These are phyloP conservation scores for Morpho achilles DNA, from an alignment of 2,888 invertebrate species.

Conservation along the genomic window DNA sequence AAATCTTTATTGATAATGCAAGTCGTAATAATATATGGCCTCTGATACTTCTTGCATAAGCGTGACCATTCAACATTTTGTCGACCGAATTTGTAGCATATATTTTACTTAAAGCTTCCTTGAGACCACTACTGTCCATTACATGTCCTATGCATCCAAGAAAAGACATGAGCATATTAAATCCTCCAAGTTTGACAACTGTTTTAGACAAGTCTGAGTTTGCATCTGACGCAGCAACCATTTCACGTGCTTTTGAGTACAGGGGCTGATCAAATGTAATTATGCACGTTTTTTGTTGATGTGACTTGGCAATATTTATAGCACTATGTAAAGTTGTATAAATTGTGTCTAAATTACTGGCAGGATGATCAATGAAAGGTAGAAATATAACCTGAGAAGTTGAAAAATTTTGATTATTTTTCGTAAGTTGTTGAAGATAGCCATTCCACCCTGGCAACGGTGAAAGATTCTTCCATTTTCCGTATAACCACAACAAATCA, in stretches of 20 bases:
- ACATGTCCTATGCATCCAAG: slow-evolving; percentile 40
- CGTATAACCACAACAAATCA: slow-evolving; percentile 37
- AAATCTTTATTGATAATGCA: slow-evolving; percentile 33
- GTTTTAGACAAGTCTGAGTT: no score
- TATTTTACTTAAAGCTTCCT: slow-evolving; percentile 27
- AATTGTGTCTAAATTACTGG: slow-evolving; percentile 36
- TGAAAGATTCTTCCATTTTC: slow-evolving; percentile 35
- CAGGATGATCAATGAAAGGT: slow-evolving; percentile 43
- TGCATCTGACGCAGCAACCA: no score
- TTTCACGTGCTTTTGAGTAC: no score
- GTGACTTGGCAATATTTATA: slow-evolving; percentile 22
- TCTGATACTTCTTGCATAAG: no score
- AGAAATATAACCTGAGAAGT: slow-evolving; percentile 34
- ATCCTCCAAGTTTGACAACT: no score
- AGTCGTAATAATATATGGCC: no score
- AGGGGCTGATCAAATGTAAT: no score
- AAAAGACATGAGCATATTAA: slow-evolving; percentile 42
- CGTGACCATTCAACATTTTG: slow-evolving; percentile 39
- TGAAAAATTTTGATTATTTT: slow-evolving; percentile 31
- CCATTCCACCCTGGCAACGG: slow-evolving; percentile 43
- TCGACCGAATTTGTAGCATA: slow-evolving; percentile 40
- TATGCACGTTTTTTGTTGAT: slow-evolving; percentile 25
- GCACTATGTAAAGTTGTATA: slow-evolving; percentile 35
- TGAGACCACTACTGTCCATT: slow-evolving; percentile 36
- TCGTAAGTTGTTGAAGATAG: slow-evolving; percentile 38